Percentiles rank a stretch among this genome's conserved stretches.
These are phyloP conservation scores for Astyanax mexicanus DNA, from an alignment of 2,797 vertebrate species.

Conservation along the genomic window DNA sequence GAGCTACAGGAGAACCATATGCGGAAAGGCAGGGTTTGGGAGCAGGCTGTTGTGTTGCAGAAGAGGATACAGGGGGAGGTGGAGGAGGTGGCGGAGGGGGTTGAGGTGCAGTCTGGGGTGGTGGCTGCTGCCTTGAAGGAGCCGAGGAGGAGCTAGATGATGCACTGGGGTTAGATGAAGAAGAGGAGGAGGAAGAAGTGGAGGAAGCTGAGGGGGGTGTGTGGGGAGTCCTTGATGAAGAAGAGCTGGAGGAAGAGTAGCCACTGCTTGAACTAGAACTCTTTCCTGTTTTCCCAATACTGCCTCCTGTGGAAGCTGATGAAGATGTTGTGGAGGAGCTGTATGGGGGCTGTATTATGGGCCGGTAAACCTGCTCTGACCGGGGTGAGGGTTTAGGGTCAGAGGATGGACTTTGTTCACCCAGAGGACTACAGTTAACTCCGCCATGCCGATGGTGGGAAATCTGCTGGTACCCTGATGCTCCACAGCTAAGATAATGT, in stretches of 20 bases:
- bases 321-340: conserved; percentile 70
- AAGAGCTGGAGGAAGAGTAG: conserved; percentile 81
- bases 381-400: conserved; percentile 72
- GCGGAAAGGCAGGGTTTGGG: conserved; percentile 74
- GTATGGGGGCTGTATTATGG: conserved; percentile 86
- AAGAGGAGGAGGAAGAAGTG: conserved; percentile 77
- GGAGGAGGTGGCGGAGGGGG: conserved; percentile 71
- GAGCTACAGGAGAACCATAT: conserved; percentile 75
- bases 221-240: conserved; percentile 77
- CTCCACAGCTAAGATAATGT: conserved; percentile 88
- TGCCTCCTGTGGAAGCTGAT: conserved; percentile 58
- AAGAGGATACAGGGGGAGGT: conserved; percentile 68
- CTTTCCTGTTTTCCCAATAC: conserved; percentile 68
- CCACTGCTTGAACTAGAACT: conserved; percentile 76
- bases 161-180: conserved; percentile 72
- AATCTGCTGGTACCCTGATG: conserved; percentile 84
- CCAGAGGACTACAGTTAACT: conserved; percentile 86
- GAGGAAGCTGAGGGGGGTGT: conserved; percentile 78
- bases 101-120: conserved; percentile 75
- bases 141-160: conserved; percentile 69
- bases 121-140: conserved; percentile 77
- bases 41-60: conserved; percentile 70
- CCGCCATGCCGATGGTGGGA: conserved; percentile 79
- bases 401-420: conserved; percentile 84
- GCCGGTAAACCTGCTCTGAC: conserved; percentile 82